Percentiles rank a stretch among this genome's conserved stretches.
phyloP scores from a whole-genome alignment of 2,113 vertebrate genomes.

The Psittacus erithacus region DNA sequence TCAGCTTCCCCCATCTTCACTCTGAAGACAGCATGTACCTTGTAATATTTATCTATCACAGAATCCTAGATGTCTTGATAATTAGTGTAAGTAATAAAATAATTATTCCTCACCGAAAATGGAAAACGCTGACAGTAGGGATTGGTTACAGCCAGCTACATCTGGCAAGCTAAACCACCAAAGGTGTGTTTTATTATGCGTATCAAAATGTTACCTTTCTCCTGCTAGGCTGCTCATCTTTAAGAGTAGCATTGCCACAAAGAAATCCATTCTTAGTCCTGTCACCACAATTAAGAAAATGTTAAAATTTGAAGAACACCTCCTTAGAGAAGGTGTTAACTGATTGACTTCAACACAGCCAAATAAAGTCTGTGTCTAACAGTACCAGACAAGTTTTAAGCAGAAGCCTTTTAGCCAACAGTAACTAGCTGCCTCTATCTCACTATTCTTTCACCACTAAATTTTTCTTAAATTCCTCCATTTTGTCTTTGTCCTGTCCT shows the following conservation, averaged over 20 bases:
- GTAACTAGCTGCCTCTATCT: not conserved
- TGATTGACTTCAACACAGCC: not conserved
- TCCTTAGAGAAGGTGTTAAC: not conserved
- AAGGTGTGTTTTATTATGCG: accelerated
- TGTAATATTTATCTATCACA: not conserved
- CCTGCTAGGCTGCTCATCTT: not conserved
- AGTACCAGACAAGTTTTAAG: not conserved
- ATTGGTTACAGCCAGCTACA: not conserved
- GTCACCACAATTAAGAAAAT: not conserved
- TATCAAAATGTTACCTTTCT: not conserved
- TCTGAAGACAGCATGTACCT: accelerated
- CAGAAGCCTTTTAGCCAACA: not conserved
- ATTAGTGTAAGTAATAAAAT: not conserved
- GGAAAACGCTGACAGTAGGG: not conserved
- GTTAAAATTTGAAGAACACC: not conserved
- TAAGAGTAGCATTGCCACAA: not conserved
- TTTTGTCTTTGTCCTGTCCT: not conserved
- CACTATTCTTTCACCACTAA: not conserved
- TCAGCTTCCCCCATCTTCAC: accelerated
- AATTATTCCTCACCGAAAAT: not conserved
- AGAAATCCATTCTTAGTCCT: not conserved
- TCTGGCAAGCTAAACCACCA: not conserved
- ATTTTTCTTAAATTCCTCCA: not conserved
- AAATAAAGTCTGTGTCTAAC: not conserved
- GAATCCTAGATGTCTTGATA: not conserved